Evolutionary conservation across 2,113 vertebrate species (phyloP).

Genomic region (Alethe diademata): DNA sequence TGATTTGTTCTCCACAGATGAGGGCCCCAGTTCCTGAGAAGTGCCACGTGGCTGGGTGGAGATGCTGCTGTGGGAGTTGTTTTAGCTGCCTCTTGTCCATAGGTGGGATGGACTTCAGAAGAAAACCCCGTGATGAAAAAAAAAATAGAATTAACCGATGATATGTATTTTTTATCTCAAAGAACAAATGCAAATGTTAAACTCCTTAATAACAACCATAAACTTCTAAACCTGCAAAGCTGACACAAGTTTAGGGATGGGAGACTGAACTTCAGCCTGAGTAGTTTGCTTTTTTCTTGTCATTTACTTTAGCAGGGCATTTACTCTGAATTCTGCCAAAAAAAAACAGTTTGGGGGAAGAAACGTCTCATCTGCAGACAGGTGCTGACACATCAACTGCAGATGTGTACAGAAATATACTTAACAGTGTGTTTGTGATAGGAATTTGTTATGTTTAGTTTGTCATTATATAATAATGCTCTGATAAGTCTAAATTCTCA

Average conservation of each 20-base stretch:
- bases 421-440: neutral
- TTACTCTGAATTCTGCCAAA: neutral
- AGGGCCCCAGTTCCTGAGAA: neutral
- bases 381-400: neutral
- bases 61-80: neutral
- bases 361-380: neutral
- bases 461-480: neutral
- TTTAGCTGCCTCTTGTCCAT: neutral
- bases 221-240: neutral
- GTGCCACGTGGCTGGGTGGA: neutral
- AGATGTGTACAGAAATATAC: neutral
- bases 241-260: neutral
- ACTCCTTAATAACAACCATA: neutral
- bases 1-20: neutral
- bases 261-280: neutral
- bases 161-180: neutral
- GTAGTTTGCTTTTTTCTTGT: neutral
- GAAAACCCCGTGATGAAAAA: neutral
- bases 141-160: neutral
- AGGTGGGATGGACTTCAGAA: neutral
- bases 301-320: neutral
- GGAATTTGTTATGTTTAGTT: neutral
- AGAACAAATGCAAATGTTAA: neutral
- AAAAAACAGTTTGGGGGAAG: neutral
- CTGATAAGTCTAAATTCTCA: neutral